Conservation (phyloP, 1,140 invertebrate species). For the Episyrphus balteatus region DNA sequence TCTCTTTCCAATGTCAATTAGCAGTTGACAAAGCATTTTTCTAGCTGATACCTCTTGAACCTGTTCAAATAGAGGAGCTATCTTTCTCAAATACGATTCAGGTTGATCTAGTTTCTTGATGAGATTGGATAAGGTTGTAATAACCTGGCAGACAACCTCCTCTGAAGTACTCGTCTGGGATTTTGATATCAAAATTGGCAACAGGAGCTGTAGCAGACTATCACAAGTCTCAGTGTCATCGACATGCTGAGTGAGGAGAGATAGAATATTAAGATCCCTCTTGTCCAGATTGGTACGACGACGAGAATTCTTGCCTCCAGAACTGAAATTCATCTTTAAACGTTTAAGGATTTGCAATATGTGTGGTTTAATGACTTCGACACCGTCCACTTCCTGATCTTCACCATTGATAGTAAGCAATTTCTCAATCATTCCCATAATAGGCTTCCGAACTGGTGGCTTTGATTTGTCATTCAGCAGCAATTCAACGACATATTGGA, state of each 20-base stretch:
- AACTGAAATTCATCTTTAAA: slow-evolving; percentile 54
- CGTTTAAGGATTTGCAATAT: slow-evolving; percentile 58
- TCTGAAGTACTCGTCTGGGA: slow-evolving; percentile 35
- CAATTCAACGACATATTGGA: slow-evolving; percentile 50
- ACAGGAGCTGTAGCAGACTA: slow-evolving; percentile 52
- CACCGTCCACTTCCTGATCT: slow-evolving; percentile 28
- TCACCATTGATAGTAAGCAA: slow-evolving; percentile 51
- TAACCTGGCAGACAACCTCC: slow-evolving; percentile 49
- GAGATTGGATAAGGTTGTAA: slow-evolving; percentile 64
- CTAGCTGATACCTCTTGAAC: slow-evolving; percentile 46
- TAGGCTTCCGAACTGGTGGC: slow-evolving; percentile 50
- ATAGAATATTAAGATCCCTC: slow-evolving; percentile 67
- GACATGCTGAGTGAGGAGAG: slow-evolving; percentile 62
- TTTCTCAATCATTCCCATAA: slow-evolving; percentile 70
- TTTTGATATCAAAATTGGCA: slow-evolving; percentile 64
- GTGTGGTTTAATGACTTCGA: slow-evolving; percentile 46
- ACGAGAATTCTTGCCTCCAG: background rate
- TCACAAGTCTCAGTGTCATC: slow-evolving; percentile 52
- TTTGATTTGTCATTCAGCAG: slow-evolving; percentile 55
- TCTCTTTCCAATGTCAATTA: slow-evolving; percentile 43
- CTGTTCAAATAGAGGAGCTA: slow-evolving; percentile 54
- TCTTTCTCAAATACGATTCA: slow-evolving; percentile 49
- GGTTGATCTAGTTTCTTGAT: slow-evolving; percentile 54
- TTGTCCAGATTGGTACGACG: slow-evolving; percentile 45
- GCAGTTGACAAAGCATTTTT: slow-evolving; percentile 50